phyloP scores from a whole-genome alignment of 2,888 invertebrate genomes.

The Leucophora obtusa region DNA sequence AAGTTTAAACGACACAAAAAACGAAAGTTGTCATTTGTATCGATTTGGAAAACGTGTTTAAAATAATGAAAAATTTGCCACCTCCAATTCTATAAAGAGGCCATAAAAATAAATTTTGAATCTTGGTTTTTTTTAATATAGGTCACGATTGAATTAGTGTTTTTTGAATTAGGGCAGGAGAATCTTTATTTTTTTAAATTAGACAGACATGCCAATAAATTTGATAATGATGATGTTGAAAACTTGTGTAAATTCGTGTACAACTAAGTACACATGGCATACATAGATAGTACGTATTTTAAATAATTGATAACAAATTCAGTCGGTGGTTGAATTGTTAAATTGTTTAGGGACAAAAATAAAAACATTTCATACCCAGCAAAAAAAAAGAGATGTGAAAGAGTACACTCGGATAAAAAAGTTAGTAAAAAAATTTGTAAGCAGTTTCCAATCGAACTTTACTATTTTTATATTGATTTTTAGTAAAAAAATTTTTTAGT shows the following conservation, averaged over 20 bases:
- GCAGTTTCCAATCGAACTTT: too few species aligned
- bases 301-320: neutral
- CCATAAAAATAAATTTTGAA: neutral
- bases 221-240: neutral
- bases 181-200: neutral
- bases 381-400: too few species aligned
- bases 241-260: neutral
- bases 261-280: neutral
- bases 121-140: neutral
- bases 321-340: neutral
- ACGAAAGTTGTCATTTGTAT: neutral
- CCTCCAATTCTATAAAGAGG: neutral
- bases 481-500: too few species aligned
- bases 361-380: too few species aligned
- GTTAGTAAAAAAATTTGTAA: too few species aligned
- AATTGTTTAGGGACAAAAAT: too few species aligned
- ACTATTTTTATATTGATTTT: too few species aligned
- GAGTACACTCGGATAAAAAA: too few species aligned
- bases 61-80: neutral
- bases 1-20: neutral
- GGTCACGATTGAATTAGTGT: neutral
- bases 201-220: neutral
- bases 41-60: neutral
- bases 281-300: too few species aligned
- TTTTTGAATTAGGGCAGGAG: neutral